Percentiles rank a stretch among this genome's conserved stretches.
These are phyloP conservation scores for Leptopilina drosophilae DNA, from an alignment of 2,888 invertebrate genomes.

Conservation along the genomic window DNA sequence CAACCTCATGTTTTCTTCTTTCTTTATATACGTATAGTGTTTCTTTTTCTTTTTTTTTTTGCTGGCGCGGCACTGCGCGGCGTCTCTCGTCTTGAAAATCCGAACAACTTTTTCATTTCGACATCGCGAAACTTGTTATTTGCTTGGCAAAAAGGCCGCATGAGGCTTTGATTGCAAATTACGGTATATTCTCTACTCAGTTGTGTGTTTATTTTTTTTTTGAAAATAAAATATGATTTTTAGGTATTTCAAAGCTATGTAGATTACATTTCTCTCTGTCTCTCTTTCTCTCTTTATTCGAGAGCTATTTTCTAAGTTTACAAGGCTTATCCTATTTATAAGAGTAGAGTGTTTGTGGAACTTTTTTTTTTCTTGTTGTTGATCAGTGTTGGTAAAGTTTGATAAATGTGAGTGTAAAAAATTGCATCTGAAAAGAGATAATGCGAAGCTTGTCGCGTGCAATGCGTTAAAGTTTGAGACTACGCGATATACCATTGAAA, in stretches of 20 bases:
- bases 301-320: background rate
- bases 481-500: conserved; percentile 20
- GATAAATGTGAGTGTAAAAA: conserved; percentile 19
- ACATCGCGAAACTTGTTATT: conserved; percentile 63
- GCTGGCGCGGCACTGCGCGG: background rate
- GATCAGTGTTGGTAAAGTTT: background rate
- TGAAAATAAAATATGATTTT: background rate
- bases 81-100: conserved; percentile 51
- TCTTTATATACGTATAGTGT: conserved; percentile 26
- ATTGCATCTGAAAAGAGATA: conserved; percentile 7
- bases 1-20: conserved; percentile 34
- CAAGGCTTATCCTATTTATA: background rate
- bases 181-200: conserved; percentile 55
- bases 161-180: conserved; percentile 59
- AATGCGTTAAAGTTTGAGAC: conserved; percentile 27
- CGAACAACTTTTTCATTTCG: conserved; percentile 63
- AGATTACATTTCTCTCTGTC: background rate
- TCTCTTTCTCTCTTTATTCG: background rate
- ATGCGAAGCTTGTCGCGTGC: conserved; percentile 36
- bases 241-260: too few species aligned
- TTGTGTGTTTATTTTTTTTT: conserved; percentile 47
- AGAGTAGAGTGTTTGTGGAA: background rate
- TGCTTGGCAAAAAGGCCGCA: conserved; percentile 49
- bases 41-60: conserved; percentile 37
- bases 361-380: too few species aligned